phyloP scores from a whole-genome alignment of 2,888 invertebrate genomes.

The Nipponacmea schrenckii region DNA sequence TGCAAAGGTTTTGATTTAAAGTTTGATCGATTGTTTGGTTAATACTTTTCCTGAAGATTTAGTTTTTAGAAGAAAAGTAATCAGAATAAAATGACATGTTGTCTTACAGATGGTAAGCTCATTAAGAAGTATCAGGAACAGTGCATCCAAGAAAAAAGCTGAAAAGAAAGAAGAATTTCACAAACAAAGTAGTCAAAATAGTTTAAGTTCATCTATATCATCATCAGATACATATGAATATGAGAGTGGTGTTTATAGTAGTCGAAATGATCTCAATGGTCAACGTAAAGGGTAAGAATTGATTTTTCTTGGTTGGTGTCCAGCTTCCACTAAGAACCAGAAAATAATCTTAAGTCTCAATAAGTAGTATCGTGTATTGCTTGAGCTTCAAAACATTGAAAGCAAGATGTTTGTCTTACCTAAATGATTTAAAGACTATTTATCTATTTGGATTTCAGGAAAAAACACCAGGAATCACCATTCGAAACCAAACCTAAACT shows the following conservation, averaged over 20 bases:
- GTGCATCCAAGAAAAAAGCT: slow-evolving; percentile 76
- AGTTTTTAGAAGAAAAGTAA: too few relatives aligned
- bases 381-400: neutral
- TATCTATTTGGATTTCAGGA: slow-evolving; percentile 37
- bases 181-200: slow-evolving; percentile 72
- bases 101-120: slow-evolving; percentile 59
- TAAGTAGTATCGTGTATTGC: too few relatives aligned
- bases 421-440: neutral
- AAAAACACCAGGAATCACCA: slow-evolving; percentile 49
- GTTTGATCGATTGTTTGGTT: too few relatives aligned
- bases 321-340: too few relatives aligned
- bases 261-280: slow-evolving; percentile 18
- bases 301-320: too few relatives aligned
- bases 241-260: slow-evolving; percentile 58
- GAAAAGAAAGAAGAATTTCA: slow-evolving; percentile 85
- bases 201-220: slow-evolving; percentile 40
- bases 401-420: neutral
- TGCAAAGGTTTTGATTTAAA: too few relatives aligned
- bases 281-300: too few relatives aligned
- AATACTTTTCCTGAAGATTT: too few relatives aligned
- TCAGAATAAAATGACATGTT: slow-evolving; percentile 2
- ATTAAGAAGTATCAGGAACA: slow-evolving; percentile 65
- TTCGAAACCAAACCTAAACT: slow-evolving; percentile 57
- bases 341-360: too few relatives aligned
- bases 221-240: slow-evolving; percentile 34